Evolutionary conservation across 2,113 vertebrate species (phyloP), one percentile per base, ranked within the genome.

Genomic region (Lagopus leucura): DNA sequence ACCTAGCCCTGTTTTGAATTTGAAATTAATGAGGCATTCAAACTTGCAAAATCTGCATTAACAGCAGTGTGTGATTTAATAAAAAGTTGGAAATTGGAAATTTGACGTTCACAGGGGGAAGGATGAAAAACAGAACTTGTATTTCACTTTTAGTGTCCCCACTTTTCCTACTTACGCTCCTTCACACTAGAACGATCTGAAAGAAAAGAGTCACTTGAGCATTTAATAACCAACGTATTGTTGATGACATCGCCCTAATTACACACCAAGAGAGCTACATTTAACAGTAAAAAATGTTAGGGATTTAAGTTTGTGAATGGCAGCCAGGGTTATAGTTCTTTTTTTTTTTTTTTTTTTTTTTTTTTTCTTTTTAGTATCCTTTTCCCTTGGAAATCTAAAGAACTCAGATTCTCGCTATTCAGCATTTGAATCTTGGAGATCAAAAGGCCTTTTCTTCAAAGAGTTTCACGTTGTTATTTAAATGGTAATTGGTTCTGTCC

Each of bases 391-490:
- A 96, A 95, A 87, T 96, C 55, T 94, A 82, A 95, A 93, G 84
- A 96, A 96, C 71, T 95, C 8, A 71, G 32, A 75, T 92, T 94
- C 92, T 95, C 75, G 63, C 82, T 90, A 55, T 94, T 97, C 89
- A 86, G 88, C 60, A 74, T 96, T 95, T 91, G 94, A 95, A 88
- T 96, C 61, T 71, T 92, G 0, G 5, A 96, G 89, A 95, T 98
- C 92, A 97, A 97, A 97, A 97, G 91, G 43, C 75, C 65, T 76
- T 94, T 92, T 63, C 76, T 97, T 97, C 96, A 97, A 96, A 97
- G 94, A 92, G 78, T 61, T 96, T 95, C 67, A 74, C 96, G 91
- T 96, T 97, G 88, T 96, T 95, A 95, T 97, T 97, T 97, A 96
- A 97, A 96, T 97, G 90, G 89, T 97, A 97, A 97, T 98, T 90